Evolutionary conservation across 2,797 vertebrate species (phyloP).

Genomic region (Novumbra hubbsi): DNA sequence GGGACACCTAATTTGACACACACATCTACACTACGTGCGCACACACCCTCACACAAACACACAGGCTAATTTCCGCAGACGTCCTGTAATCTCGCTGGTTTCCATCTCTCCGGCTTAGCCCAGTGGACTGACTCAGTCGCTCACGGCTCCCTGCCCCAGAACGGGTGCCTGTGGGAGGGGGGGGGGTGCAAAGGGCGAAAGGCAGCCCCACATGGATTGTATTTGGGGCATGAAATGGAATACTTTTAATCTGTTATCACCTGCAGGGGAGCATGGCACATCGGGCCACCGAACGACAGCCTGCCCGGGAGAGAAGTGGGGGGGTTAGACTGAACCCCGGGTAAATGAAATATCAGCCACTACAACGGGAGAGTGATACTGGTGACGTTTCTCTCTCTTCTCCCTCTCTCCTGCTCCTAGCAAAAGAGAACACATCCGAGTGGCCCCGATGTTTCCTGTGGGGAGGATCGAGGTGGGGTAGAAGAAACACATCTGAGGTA

Average conservation of each 20-base stretch:
- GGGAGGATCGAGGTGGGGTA: neutral
- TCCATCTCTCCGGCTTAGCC: conserved; percentile 72
- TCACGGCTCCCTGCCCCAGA: conserved; percentile 58
- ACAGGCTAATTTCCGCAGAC: conserved; percentile 66
- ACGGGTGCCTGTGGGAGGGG: conserved; percentile 43
- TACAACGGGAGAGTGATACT: conserved; percentile 63
- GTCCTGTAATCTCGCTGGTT: conserved; percentile 70
- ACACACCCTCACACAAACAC: conserved; percentile 50
- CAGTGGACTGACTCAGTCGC: conserved; percentile 68
- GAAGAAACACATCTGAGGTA: neutral
- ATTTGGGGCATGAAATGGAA: conserved; percentile 80
- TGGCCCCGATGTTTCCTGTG: neutral
- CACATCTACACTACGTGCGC: conserved; percentile 46
- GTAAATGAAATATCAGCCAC: conserved; percentile 72
- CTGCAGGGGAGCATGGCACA: conserved; percentile 64
- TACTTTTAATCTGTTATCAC: conserved; percentile 82
- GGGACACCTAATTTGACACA: conserved; percentile 67
- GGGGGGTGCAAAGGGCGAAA: conserved; percentile 51
- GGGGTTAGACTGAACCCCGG: conserved; percentile 39
- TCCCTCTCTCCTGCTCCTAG: neutral
- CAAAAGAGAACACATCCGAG: neutral
- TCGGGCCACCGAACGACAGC: conserved; percentile 52
- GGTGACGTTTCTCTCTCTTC: conserved; percentile 64
- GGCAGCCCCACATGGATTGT: conserved; percentile 72
- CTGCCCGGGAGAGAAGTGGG: neutral